Evolutionary conservation across 1,140 invertebrate species (phyloP).

Genomic region (Bombyx mandarina): DNA sequence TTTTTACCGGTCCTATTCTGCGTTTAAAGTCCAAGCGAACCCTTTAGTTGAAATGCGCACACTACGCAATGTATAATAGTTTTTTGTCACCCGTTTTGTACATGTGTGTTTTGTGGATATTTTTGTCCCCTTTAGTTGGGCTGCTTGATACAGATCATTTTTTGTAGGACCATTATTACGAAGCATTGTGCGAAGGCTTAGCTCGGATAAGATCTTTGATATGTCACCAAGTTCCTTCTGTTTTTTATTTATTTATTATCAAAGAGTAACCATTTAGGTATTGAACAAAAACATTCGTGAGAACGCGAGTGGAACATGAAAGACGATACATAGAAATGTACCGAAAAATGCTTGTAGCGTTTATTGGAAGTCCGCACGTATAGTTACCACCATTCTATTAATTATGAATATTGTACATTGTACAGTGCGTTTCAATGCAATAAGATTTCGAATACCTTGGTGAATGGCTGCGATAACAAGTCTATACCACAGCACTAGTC

Average conservation of each 20-base stretch:
- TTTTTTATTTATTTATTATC: conserved; percentile 37
- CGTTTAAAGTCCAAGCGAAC: conserved; percentile 35
- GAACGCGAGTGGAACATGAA: conserved; percentile 10
- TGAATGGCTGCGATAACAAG: too few relatives aligned
- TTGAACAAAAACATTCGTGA: conserved; percentile 35
- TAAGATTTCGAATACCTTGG: too few relatives aligned
- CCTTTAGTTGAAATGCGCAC: conserved; percentile 48
- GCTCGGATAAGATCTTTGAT: conserved; percentile 61
- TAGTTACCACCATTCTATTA: too few relatives aligned
- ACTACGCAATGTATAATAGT: conserved; percentile 25
- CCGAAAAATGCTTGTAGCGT: too few relatives aligned
- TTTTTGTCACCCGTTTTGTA: conserved; percentile 47
- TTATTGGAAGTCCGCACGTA: too few relatives aligned
- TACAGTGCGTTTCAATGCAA: too few relatives aligned
- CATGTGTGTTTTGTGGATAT: conserved; percentile 44
- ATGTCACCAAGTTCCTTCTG: conserved; percentile 52
- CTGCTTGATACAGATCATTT: conserved; percentile 62
- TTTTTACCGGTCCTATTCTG: conserved; percentile 53
- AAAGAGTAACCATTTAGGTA: conserved; percentile 52
- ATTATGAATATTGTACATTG: too few relatives aligned
- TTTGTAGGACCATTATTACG: conserved; percentile 59
- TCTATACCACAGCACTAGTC: too few relatives aligned
- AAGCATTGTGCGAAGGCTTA: conserved; percentile 61
- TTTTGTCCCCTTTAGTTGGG: conserved; percentile 47
- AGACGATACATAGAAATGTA: too few relatives aligned